Evolutionary conservation across 2,797 vertebrate species (phyloP).

Genomic region (Aplochiton taeniatus): DNA sequence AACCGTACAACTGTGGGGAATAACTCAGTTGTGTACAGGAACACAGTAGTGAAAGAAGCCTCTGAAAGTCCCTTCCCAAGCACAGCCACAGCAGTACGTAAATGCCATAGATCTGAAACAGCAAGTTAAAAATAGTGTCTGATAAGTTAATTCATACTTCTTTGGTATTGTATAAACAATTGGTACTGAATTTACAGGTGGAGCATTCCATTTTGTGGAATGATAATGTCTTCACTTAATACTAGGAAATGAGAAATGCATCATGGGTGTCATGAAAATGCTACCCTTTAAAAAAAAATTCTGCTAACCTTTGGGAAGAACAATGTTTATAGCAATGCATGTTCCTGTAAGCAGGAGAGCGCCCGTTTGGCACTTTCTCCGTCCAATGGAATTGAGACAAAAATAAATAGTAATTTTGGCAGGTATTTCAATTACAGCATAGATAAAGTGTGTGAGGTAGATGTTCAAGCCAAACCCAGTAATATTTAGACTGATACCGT

Average conservation of each 20-base stretch:
- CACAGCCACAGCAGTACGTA: conserved; percentile 70
- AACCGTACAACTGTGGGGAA: conserved; percentile 89
- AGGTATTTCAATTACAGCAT: conserved; percentile 82
- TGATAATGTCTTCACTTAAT: no score
- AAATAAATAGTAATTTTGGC: conserved; percentile 77
- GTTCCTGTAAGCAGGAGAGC: conserved; percentile 68
- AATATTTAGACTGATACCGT: conserved; percentile 85
- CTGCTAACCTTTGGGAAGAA: conserved; percentile 51
- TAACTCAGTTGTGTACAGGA: conserved; percentile 85
- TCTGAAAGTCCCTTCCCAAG: conserved; percentile 85
- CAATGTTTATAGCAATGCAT: conserved; percentile 72
- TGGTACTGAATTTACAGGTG: no score
- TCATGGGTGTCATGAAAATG: no score
- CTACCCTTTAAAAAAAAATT: no score
- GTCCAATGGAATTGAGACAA: conserved; percentile 71
- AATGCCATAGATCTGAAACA: conserved; percentile 64
- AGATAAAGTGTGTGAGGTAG: conserved; percentile 87
- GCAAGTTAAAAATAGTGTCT: background rate
- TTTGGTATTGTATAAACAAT: no score
- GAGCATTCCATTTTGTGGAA: no score
- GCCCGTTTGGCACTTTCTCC: conserved; percentile 73
- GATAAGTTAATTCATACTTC: no score
- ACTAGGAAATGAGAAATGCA: no score
- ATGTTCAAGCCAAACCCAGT: conserved; percentile 80
- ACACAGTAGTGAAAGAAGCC: conserved; percentile 80